Evolutionary conservation across 2,888 invertebrate species (phyloP).

Genomic region (Acheta domesticus): DNA sequence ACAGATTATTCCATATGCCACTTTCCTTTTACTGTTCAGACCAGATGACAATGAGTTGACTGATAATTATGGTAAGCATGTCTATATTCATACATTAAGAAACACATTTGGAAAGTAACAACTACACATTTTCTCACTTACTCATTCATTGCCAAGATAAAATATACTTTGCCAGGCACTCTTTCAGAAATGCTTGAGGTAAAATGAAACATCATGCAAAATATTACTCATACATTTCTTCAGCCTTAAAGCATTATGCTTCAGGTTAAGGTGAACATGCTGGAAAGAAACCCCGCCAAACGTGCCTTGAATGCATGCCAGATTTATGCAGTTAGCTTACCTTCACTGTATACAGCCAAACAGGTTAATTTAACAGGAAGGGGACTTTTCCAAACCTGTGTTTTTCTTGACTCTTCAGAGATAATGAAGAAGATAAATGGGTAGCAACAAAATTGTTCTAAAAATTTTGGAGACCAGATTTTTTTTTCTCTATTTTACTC

Average conservation of each 20-base stretch:
- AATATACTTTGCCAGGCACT: background rate
- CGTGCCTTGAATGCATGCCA: too few relatives aligned
- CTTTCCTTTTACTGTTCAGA: background rate
- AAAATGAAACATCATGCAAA: background rate
- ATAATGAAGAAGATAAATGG: too few relatives aligned
- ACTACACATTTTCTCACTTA: background rate
- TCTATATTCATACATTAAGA: slow-evolving; percentile 5
- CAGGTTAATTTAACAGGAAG: too few relatives aligned
- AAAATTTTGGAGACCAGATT: too few relatives aligned
- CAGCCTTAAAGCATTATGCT: background rate
- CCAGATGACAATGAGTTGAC: slow-evolving; percentile 10
- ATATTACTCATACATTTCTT: background rate
- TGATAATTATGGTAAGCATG: background rate
- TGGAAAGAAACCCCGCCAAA: too few relatives aligned
- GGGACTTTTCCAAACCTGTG: too few relatives aligned
- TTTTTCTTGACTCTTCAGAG: too few relatives aligned
- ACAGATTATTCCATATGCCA: background rate
- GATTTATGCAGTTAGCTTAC: too few relatives aligned
- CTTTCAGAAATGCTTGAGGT: background rate
- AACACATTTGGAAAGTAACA: background rate
- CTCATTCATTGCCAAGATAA: background rate
- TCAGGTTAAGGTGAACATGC: too few relatives aligned
- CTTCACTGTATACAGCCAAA: too few relatives aligned
- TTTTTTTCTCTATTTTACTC: too few relatives aligned
- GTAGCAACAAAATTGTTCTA: too few relatives aligned